phyloP scores from a whole-genome alignment of 2,888 invertebrate species.

The Drosophila fulvimacula region DNA sequence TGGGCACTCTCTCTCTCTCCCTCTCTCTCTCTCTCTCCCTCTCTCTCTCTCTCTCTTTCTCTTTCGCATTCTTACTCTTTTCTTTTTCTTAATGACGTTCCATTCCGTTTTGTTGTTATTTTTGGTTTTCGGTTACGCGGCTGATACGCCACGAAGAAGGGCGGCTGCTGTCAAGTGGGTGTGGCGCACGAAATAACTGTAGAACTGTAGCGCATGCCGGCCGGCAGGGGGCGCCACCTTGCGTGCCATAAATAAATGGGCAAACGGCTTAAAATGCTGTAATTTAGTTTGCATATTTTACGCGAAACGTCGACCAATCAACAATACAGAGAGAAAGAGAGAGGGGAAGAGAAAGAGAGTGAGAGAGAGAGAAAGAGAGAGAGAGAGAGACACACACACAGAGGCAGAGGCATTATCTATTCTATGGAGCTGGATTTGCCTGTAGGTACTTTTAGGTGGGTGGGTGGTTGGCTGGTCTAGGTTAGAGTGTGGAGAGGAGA shows the following conservation, averaged over 20 bases:
- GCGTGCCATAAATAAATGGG: constrained; percentile 57
- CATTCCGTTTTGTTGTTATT: constrained; percentile 20
- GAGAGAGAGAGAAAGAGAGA: too few relatives aligned
- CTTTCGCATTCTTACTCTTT: too few relatives aligned
- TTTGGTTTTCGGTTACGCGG: constrained; percentile 19
- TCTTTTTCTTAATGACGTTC: constrained; percentile 22
- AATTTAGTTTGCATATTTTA: constrained; percentile 68
- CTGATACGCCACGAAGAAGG: too few relatives aligned
- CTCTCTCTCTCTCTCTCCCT: not conserved
- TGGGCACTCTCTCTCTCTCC: not conserved
- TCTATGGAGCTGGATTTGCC: constrained; percentile 4
- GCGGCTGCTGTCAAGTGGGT: constrained; percentile 37
- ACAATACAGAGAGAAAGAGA: not conserved
- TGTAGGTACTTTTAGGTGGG: not conserved
- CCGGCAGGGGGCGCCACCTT: constrained; percentile 55
- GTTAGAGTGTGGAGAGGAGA: too few relatives aligned
- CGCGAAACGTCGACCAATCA: constrained; percentile 44
- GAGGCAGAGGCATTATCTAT: constrained; percentile 4
- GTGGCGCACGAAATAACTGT: constrained; percentile 42
- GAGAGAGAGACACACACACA: not conserved
- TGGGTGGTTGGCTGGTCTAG: too few relatives aligned
- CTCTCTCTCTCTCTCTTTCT: not conserved
- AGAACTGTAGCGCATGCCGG: constrained; percentile 23
- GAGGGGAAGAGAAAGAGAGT: too few relatives aligned
- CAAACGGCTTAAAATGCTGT: constrained; percentile 64